These are phyloP conservation scores for Stenodema calcarata DNA, from an alignment of 2,888 invertebrate genomes.

Conservation along the genomic window DNA sequence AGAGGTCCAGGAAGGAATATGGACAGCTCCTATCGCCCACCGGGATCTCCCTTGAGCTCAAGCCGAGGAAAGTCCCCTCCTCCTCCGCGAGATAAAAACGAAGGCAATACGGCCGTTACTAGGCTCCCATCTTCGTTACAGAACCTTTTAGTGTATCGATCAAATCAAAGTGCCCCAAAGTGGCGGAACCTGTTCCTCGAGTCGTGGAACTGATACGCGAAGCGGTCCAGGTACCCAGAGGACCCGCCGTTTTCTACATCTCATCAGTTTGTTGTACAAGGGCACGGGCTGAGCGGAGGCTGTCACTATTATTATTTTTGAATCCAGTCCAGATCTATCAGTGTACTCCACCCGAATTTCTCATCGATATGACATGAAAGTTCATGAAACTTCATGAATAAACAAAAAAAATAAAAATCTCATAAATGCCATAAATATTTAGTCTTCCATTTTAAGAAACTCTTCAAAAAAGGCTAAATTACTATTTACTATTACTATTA, in stretches of 20 bases:
- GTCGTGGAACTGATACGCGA: background rate
- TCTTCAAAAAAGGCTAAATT: no score
- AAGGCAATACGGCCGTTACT: background rate
- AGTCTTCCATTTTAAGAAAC: no score
- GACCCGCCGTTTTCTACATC: background rate
- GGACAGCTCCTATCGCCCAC: background rate
- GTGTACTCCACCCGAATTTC: no score
- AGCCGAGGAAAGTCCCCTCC: background rate
- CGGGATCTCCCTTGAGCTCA: background rate
- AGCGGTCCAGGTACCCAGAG: background rate
- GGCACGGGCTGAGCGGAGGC: background rate
- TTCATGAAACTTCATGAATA: no score
- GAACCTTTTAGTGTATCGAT: constrained; percentile 17
- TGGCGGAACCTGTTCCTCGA: background rate
- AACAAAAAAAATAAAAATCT: no score
- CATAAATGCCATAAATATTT: no score
- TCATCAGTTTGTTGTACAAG: background rate
- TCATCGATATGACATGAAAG: no score
- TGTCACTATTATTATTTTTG: no score
- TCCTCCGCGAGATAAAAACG: background rate
- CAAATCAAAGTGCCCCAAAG: constrained; percentile 10
- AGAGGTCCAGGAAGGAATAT: background rate
- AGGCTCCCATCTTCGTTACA: background rate
- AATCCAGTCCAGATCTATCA: no score
- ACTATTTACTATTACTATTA: no score